Conservation (phyloP, 1,140 invertebrate species). For the Ooceraea biroi region DNA sequence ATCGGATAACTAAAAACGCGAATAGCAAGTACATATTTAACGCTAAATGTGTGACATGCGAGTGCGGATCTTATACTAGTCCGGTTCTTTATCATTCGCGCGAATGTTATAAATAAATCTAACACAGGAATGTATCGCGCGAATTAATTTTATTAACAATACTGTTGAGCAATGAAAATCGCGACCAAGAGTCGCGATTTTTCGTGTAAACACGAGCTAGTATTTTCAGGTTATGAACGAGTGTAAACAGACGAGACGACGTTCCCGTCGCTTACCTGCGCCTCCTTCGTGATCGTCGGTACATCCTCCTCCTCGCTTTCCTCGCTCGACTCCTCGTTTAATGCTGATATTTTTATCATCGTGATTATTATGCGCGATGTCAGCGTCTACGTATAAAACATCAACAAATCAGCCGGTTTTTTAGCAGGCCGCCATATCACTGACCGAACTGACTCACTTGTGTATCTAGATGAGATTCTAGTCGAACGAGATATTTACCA, state of each 20-base stretch:
- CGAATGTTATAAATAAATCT: too few species aligned
- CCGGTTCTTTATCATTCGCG: too few species aligned
- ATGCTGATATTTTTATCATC: constrained; percentile 90
- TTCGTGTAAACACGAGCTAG: constrained; percentile 7
- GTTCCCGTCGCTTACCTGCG: constrained; percentile 84
- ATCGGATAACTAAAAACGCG: neutral
- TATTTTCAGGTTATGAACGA: constrained; percentile 66
- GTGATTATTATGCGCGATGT: constrained; percentile 46
- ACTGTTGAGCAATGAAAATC: neutral
- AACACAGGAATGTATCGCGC: too few species aligned
- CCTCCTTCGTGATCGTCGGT: constrained; percentile 89
- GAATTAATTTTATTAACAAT: constrained; percentile 5
- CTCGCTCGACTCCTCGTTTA: constrained; percentile 89
- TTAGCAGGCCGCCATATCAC: constrained; percentile 52
- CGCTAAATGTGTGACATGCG: too few species aligned
- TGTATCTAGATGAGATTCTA: neutral
- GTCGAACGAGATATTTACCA: neutral
- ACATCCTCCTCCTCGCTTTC: constrained; percentile 88
- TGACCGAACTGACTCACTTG: neutral
- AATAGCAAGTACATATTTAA: neutral
- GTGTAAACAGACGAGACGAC: neutral
- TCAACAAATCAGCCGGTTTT: constrained; percentile 70
- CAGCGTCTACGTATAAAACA: constrained; percentile 53
- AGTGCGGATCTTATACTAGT: too few species aligned
- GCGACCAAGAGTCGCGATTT: neutral